A percentile compares a stretch with the other conserved stretches of the same genome.
Conservation (phyloP, 2,797 vertebrate species). For the Nyctibius grandis region DNA sequence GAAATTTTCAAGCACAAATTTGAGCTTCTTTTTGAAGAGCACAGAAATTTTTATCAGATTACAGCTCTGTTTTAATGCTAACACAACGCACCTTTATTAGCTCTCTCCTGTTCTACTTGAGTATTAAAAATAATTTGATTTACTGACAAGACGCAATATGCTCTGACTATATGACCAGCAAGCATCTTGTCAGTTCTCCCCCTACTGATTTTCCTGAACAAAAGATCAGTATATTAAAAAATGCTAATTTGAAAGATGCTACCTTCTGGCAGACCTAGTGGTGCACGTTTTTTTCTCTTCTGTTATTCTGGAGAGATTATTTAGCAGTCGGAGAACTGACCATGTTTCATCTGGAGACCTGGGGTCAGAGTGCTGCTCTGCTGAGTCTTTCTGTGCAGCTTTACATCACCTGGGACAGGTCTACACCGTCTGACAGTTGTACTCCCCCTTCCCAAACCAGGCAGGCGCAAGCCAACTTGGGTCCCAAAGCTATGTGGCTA, state of each 20-base stretch:
- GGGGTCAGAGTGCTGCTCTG: not conserved
- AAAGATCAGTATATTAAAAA: not conserved
- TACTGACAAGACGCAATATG: not conserved
- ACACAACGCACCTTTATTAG: not conserved
- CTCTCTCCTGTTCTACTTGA: not conserved
- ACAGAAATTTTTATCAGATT: not conserved
- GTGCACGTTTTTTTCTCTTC: not conserved
- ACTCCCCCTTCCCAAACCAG: not conserved
- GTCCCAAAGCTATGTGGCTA: not conserved
- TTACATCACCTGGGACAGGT: not conserved
- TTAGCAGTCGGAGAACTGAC: not conserved
- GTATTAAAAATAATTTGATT: not conserved
- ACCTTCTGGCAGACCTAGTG: not conserved
- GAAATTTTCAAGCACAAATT: not conserved
- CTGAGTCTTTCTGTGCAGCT: not conserved
- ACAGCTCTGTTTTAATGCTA: not conserved
- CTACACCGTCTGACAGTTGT: fast-evolving
- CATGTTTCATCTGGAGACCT: fast-evolving
- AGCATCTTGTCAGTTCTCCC: not conserved
- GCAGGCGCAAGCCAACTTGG: not conserved
- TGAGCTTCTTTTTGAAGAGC: not conserved
- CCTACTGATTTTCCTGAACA: not conserved
- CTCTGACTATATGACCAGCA: not conserved
- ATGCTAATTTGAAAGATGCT: not conserved
- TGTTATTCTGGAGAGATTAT: not conserved